Base-by-base conservation (phyloP, 2,888 invertebrate genomes). In the Cepaea hortensis region DNA sequence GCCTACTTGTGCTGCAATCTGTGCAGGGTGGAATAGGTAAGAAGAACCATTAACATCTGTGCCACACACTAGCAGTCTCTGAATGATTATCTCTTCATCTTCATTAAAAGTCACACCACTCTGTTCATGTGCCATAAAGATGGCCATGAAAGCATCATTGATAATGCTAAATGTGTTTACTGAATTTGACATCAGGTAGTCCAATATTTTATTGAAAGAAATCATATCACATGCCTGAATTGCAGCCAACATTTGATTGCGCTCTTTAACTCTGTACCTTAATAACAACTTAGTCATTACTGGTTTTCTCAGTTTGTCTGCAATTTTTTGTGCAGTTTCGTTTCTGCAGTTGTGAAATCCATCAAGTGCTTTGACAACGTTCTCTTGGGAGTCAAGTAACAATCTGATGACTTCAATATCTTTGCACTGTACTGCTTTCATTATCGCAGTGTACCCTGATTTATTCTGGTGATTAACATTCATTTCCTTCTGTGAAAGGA, bases 391-490 rank as follows among this genome's bases (percentile, higher is more conserved):
- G 20, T 76, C 76, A 20, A 76, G 13, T 20, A 76, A n/a, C 18
- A 76, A 48, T 50, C 48, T 76, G 6, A 50, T 23, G 35, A 48
- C 11, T 11, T 50, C 50, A 50, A 50, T 20, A 50, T 76, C 50
- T 48, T n/a, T 76, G 55, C 15, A 46, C 20, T 76, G 48, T 55
- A 76, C 0, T 76, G 76, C 76, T 55, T 50, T 76, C 55, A 50
- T 76, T 18, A 76, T 3, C 1, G 76, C 76, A 46, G 76, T 76
- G 76, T 76, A 48, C 23, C 50, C 50, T 20, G 46, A 11, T 55
- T 76, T 13, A 18, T 76, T 76, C 55, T 76, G 50, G 48, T 79
- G 79, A n/a, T 61, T 61, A n/a, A 79, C 5, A 55, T 79, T n/a
- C 20, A 79, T 61, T 23, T 13, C 79, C 11, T 79, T 48, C 15